phyloP scores from a whole-genome alignment of 2,113 vertebrate species.

The Cyprinodon variegatus region DNA sequence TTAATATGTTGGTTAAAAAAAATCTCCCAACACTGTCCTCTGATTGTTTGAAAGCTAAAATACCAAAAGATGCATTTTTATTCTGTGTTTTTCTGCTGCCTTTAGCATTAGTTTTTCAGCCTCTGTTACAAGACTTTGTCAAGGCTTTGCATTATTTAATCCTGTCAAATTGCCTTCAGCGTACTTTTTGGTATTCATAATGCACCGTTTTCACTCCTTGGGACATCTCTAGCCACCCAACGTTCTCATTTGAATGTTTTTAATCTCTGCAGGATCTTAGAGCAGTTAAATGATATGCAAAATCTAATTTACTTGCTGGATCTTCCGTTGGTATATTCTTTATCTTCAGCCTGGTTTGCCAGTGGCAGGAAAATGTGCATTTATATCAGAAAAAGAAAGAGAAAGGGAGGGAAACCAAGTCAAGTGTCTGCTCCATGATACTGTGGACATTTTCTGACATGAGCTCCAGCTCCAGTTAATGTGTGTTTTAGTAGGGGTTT shows the following conservation, averaged over 20 bases:
- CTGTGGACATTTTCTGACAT: slow-evolving; percentile 17
- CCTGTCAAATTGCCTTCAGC: slow-evolving; percentile 41
- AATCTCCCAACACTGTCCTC: slow-evolving; percentile 11
- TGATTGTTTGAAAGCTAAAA: slow-evolving; percentile 19
- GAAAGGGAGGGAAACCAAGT: slow-evolving; percentile 19
- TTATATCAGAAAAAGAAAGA: slow-evolving; percentile 27
- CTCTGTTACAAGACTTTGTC: slow-evolving; percentile 24
- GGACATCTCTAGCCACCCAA: slow-evolving; percentile 41
- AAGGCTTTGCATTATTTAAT: slow-evolving; percentile 52
- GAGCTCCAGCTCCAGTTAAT: slow-evolving; percentile 11
- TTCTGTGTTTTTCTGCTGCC: neutral
- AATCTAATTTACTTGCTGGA: slow-evolving; percentile 59
- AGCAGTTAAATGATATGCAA: slow-evolving; percentile 62
- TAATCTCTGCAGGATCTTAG: slow-evolving; percentile 69
- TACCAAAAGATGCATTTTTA: slow-evolving; percentile 6
- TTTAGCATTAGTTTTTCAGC: neutral
- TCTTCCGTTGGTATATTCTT: slow-evolving; percentile 49
- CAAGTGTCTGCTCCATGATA: slow-evolving; percentile 15
- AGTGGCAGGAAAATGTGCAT: slow-evolving; percentile 51
- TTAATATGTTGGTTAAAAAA: slow-evolving; percentile 2
- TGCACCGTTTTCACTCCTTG: slow-evolving; percentile 38
- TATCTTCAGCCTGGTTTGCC: slow-evolving; percentile 58
- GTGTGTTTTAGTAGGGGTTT: neutral
- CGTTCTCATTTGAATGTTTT: slow-evolving; percentile 69
- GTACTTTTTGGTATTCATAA: slow-evolving; percentile 57